phyloP scores from a whole-genome alignment of 1,140 invertebrate genomes.

The Drosophila tropicalis region DNA sequence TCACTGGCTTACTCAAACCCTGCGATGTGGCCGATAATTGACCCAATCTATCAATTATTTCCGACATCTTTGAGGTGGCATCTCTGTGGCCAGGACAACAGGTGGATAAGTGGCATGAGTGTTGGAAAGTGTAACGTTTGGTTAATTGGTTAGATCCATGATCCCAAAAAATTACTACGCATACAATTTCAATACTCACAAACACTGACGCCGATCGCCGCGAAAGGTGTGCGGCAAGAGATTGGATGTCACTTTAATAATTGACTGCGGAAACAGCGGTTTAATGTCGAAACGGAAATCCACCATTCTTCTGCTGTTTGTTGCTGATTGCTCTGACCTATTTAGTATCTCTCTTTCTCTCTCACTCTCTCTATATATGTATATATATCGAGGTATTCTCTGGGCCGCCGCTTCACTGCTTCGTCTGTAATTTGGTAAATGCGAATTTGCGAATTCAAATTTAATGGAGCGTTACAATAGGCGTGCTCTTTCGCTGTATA shows the following conservation, averaged over 20 bases:
- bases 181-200: conserved; percentile 84
- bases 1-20: conserved; percentile 88
- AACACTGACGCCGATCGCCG: conserved; percentile 85
- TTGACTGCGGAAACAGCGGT: conserved; percentile 85
- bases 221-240: conserved; percentile 86
- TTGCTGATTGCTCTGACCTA: conserved; percentile 20
- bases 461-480: conserved; percentile 75
- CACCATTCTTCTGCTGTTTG: conserved; percentile 82
- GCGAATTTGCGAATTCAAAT: conserved; percentile 51
- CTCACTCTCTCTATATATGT: not conserved
- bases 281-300: conserved; percentile 87
- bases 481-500: conserved; percentile 17
- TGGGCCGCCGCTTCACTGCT: not conserved
- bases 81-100: conserved; percentile 83
- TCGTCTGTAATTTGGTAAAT: conserved; percentile 51
- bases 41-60: conserved; percentile 88
- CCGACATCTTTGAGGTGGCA: conserved; percentile 86
- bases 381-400: no score
- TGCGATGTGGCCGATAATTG: conserved; percentile 89
- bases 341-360: not conserved
- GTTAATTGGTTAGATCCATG: conserved; percentile 36
- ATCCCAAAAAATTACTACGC: conserved; percentile 34
- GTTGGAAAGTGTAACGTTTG: conserved; percentile 65
- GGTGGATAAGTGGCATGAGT: conserved; percentile 40
- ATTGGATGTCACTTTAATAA: conserved; percentile 86